Evolutionary conservation across 2,113 vertebrate genomes (phyloP).

Genomic region (Clinocottus analis): DNA sequence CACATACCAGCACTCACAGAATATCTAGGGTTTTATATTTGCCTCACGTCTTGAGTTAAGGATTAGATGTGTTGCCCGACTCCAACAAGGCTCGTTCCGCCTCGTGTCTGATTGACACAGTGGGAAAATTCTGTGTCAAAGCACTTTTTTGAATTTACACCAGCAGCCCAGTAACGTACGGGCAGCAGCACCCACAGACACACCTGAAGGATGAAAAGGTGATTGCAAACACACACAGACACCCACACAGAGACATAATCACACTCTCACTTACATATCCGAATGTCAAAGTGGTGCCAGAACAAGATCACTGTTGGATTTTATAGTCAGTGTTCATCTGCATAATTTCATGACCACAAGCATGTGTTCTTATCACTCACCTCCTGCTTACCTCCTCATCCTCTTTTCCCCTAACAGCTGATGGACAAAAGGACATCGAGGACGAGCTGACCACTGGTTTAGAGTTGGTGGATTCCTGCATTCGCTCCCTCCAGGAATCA

Average conservation of each 20-base stretch:
- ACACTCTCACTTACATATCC: constrained; percentile 1
- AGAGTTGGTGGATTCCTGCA: constrained; percentile 98
- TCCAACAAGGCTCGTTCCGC: constrained; percentile 7
- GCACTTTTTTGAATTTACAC: constrained; percentile 34
- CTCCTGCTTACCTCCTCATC: not conserved
- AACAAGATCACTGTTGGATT: constrained; percentile 19
- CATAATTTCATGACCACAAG: constrained; percentile 5
- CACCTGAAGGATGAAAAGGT: constrained; percentile 20
- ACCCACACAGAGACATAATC: not conserved
- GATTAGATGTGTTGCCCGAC: constrained; percentile 4
- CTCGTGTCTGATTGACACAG: constrained; percentile 21
- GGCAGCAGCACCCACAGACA: constrained; percentile 3
- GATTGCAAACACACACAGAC: not conserved
- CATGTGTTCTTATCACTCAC: not conserved
- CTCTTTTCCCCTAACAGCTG: constrained; percentile 68
- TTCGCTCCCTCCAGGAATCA: constrained; percentile 96
- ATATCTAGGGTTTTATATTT: constrained; percentile 12
- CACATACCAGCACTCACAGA: not conserved
- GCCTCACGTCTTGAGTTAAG: constrained; percentile 6
- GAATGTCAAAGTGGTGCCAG: constrained; percentile 4
- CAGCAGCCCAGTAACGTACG: not conserved
- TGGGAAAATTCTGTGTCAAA: constrained; percentile 22
- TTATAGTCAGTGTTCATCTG: constrained; percentile 19
- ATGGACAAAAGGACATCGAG: constrained; percentile 98
- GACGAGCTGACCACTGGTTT: constrained; percentile 97